Base-by-base conservation (phyloP, 37 sponge, comb jelly and placozoan genomes). In the Diacarnus erythraeanus region DNA sequence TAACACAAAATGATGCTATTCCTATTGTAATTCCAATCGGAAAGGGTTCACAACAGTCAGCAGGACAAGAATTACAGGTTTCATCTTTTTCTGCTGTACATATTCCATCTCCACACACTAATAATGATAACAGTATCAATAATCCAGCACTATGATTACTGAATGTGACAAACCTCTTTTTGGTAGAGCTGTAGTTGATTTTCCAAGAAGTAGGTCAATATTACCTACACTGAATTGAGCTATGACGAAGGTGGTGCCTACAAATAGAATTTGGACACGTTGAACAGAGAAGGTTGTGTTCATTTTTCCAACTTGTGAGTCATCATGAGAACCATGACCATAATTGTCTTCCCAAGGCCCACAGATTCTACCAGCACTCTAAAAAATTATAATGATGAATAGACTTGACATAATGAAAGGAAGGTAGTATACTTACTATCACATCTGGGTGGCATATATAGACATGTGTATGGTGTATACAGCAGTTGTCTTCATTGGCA, bases 271-370 rank as follows among this genome's bases (percentile, higher is more conserved):
- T 18, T 69, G 27, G 37, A 74, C 80, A 18, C 38, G 54, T 18
- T 58, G 15, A 12, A 72, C 38, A 23, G 39, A 21, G 56, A 84
- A 81, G 8, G 26, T 27, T 22, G 40, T 38, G 9, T 84, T 30
- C 27, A 94, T 78, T 1, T 26, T 21, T 1, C 85, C 84, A 63
- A 33, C 83, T 36, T 56, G 29, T 2, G 90, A 15, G 21, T 41
- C 43, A 10, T 94, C 93, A 84, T 93, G 97, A 31, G 89, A 80
- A 26, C 89, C 41, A 0, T 20, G 76, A 0, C 88, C 88, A 63
- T 77, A 71, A 51, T 83, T 67, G 1, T 23, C 83, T 9, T 92
- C 83, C 96, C 96, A 95, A 8, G 96, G 96, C 0, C 96, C 96
- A 80, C 96, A 95, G 12, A 95, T 57, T 22, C 51, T 43, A 20